Evolutionary conservation across 2,888 invertebrate species (phyloP), one percentile per base, ranked within the genome.

Genomic region (Drosophila tanythrix): DNA sequence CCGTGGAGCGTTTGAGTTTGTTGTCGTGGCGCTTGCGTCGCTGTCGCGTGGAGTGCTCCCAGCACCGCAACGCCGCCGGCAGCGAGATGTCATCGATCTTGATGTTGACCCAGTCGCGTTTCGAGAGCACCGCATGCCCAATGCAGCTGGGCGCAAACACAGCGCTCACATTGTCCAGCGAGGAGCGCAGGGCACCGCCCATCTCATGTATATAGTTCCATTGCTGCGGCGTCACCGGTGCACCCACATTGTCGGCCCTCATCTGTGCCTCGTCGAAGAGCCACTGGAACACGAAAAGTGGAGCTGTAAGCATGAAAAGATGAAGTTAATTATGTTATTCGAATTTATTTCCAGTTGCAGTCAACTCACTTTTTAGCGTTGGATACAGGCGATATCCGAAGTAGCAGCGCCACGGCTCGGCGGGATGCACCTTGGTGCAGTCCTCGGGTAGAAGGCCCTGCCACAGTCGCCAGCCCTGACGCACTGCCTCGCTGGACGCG

Each of bases 211-310:
- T 97, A 88, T 97, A 97, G 87, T 98, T 97, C 98, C 98, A 98
- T 90, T 98, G 98, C 70, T 97, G 96, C 63, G 97, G 96, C 18
- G 97, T 96, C 3, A 97, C 96, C 1, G 98, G 98, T 0, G 97
- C 96, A 0, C 97, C 97, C 2, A 98, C 97, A 87, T 98, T 98
- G 92, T 98, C 98, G 0, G 97, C 98, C 36, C 97, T 96, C 95
- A 99, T 96, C 94, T 98, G 98, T 4, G 98, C 98, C 91, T 98
- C 98, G 92, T 99, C 98, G 92, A 98, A 98, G 58, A 98, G 94
- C 95, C 98, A 98, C 95, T 98, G 98, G 92, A 98, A 97, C 31
- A 99, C 96, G 92, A 98, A 99, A 33, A 98, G 94, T 0, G 98
- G 98, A 59, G 97, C 98, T 93, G 70, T 0, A 67, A 65, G 38